phyloP scores from a whole-genome alignment of 2,797 vertebrate species.

The Peromyscus nudipes region DNA sequence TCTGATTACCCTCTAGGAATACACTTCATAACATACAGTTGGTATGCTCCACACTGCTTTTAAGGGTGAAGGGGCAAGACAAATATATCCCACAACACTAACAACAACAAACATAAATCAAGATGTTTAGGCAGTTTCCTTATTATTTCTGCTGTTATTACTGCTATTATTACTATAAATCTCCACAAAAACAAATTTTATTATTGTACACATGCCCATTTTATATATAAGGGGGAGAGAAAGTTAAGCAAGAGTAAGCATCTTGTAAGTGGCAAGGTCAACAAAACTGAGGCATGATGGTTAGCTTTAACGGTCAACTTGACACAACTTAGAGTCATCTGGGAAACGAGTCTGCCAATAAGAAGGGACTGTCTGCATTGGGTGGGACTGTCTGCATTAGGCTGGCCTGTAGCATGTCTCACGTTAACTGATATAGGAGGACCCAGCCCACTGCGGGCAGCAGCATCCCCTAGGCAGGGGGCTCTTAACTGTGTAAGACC shows the following conservation, averaged over 20 bases:
- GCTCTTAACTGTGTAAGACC: neutral
- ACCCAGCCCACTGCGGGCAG: neutral
- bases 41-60: neutral
- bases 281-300: neutral
- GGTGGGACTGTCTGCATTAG: neutral
- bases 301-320: neutral
- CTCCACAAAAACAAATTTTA: neutral
- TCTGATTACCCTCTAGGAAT: neutral
- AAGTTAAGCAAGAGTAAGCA: neutral
- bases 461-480: neutral
- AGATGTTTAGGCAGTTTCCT: neutral
- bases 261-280: neutral
- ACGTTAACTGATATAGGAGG: neutral
- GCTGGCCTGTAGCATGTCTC: neutral
- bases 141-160: neutral
- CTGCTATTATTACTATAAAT: neutral
- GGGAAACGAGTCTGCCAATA: neutral
- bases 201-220: neutral
- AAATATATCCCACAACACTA: neutral
- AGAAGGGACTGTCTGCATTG: neutral
- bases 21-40: neutral
- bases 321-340: neutral
- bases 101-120: neutral
- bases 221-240: neutral
- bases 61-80: neutral